Evolutionary conservation across 2,888 invertebrate species (phyloP).

Genomic region (Mimumesa dahlbomi): DNA sequence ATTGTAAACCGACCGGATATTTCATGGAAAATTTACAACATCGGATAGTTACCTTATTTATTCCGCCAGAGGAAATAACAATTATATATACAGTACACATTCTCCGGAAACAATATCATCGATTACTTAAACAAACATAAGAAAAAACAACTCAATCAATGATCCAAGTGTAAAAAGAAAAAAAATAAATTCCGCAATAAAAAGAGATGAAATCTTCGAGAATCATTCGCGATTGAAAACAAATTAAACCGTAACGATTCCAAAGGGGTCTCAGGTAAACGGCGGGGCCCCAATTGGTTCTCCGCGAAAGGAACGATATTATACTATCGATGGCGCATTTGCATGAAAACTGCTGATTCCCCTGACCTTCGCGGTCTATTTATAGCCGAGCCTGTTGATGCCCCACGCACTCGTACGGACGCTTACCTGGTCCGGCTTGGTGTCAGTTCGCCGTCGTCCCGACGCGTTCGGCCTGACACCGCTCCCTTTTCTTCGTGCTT

Average conservation of each 20-base stretch:
- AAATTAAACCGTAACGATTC: conserved; percentile 31
- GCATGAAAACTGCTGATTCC: conserved; percentile 78
- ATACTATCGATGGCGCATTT: conserved; percentile 76
- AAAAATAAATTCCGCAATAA: no score
- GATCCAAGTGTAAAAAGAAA: no score
- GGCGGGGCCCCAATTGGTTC: conserved; percentile 8
- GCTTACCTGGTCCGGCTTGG: conserved; percentile 65
- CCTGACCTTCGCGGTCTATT: conserved; percentile 78
- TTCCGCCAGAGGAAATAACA: no score
- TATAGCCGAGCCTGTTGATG: conserved; percentile 74
- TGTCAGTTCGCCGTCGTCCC: conserved; percentile 36
- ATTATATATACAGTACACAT: no score
- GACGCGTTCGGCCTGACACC: conserved; percentile 14
- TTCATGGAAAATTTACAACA: no score
- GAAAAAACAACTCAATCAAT: no score
- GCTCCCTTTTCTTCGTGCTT: not conserved
- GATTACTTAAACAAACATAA: no score
- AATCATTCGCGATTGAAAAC: conserved; percentile 5
- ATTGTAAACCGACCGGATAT: no score
- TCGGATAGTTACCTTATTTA: no score
- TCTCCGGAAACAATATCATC: no score
- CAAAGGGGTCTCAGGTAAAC: conserved; percentile 18
- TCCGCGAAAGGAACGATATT: conserved; percentile 72
- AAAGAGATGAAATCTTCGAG: not conserved
- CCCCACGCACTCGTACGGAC: conserved; percentile 70